Evolutionary conservation across 2,113 vertebrate genomes (phyloP).

Genomic region (Oreochromis tanganicae): DNA sequence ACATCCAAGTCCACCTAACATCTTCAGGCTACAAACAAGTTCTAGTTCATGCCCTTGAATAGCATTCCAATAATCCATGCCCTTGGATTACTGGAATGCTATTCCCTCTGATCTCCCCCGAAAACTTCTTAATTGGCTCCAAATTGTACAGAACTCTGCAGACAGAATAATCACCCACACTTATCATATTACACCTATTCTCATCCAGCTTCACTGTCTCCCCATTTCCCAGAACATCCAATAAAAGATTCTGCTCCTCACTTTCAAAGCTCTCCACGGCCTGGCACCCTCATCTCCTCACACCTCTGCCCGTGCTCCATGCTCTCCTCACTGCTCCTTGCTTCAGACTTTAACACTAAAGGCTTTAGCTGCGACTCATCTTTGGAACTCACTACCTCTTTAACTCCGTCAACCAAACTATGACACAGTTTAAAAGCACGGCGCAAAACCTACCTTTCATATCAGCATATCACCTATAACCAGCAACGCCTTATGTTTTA

Average conservation of each 20-base stretch:
- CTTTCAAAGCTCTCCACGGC: neutral
- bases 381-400: neutral
- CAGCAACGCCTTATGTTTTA: neutral
- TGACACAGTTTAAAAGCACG: neutral
- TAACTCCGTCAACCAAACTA: neutral
- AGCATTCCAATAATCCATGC: neutral
- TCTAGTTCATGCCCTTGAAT: neutral
- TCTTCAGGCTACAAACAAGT: neutral
- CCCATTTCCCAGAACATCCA: neutral
- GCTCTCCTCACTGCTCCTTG: neutral
- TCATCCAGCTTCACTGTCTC: neutral
- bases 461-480: neutral
- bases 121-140: neutral
- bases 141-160: neutral
- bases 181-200: neutral
- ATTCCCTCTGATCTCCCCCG: rapidly evolving
- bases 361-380: neutral
- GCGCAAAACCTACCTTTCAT: rapidly evolving
- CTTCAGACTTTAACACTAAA: neutral
- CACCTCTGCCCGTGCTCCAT: neutral
- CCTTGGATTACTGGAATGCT: neutral
- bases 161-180: neutral
- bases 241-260: neutral
- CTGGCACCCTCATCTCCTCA: neutral
- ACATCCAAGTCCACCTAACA: neutral